phyloP scores from a whole-genome alignment of 2,113 vertebrate species.

The Corythornis vintsioides region DNA sequence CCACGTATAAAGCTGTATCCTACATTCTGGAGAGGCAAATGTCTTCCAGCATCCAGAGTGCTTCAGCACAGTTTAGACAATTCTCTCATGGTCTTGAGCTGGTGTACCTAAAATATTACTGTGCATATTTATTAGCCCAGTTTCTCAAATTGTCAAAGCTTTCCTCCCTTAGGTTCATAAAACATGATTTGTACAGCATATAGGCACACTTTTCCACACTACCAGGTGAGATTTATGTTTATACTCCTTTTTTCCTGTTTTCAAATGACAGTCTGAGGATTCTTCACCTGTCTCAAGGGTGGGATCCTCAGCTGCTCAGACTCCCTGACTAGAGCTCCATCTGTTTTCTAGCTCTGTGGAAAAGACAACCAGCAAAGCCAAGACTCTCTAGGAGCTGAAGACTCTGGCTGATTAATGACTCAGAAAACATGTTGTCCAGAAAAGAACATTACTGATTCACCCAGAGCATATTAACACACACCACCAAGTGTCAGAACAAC shows the following conservation, averaged over 20 bases:
- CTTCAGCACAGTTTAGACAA: not conserved
- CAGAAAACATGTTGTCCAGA: not conserved
- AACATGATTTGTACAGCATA: not conserved
- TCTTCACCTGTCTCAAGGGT: not conserved
- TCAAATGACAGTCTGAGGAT: not conserved
- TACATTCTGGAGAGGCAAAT: not conserved
- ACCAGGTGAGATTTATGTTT: not conserved
- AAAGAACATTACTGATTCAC: not conserved
- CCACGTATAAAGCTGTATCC: not conserved
- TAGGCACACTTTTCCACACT: accelerated
- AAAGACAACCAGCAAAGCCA: not conserved
- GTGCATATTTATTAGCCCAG: not conserved
- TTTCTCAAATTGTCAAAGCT: not conserved
- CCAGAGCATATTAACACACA: not conserved
- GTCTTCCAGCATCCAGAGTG: not conserved
- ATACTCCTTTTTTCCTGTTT: not conserved
- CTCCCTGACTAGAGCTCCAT: not conserved
- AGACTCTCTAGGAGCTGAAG: not conserved
- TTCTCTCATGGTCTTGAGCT: not conserved
- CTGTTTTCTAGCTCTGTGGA: not conserved
- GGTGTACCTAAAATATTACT: not conserved
- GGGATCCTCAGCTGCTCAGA: not conserved
- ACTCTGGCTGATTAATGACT: conserved; percentile 7
- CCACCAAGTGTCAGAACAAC: not conserved
- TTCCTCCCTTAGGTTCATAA: not conserved